phyloP scores from a whole-genome alignment of 2,797 vertebrate genomes.

The Nannoperca obscura region DNA sequence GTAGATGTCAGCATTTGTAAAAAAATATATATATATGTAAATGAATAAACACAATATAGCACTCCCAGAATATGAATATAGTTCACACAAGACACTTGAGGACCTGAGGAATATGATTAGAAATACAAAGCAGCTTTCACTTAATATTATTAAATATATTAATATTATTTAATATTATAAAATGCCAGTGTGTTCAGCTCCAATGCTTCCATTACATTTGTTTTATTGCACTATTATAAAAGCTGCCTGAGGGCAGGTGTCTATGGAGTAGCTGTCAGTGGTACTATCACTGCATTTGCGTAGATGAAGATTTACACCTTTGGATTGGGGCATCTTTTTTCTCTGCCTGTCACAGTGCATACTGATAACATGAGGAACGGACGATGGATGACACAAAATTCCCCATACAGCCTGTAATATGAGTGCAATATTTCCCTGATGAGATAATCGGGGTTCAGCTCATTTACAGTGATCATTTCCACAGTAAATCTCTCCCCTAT shows the following conservation, averaged over 20 bases:
- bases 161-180: not conserved
- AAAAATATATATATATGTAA: too few relatives aligned
- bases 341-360: not conserved
- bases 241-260: not conserved
- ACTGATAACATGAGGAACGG: slow-evolving; percentile 7
- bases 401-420: slow-evolving; percentile 2
- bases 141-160: too few relatives aligned
- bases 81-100: not conserved
- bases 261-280: not conserved
- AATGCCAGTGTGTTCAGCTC: slow-evolving; percentile 37
- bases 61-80: not conserved
- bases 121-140: slow-evolving; percentile 16
- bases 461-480: slow-evolving; percentile 20
- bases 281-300: not conserved
- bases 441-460: slow-evolving; percentile 12
- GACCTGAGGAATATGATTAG: slow-evolving; percentile 4
- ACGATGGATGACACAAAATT: slow-evolving; percentile 5
- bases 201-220: slow-evolving; percentile 8
- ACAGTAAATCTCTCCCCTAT: slow-evolving; percentile 27
- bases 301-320: slow-evolving; percentile 11
- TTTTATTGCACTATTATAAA: slow-evolving; percentile 7
- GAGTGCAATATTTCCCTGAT: not conserved
- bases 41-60: not conserved
- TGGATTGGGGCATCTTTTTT: slow-evolving; percentile 5
- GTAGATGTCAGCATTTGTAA: not conserved